Conservation (phyloP, 2,797 vertebrate genomes). For the Microctenopoma stevenorrisi region DNA sequence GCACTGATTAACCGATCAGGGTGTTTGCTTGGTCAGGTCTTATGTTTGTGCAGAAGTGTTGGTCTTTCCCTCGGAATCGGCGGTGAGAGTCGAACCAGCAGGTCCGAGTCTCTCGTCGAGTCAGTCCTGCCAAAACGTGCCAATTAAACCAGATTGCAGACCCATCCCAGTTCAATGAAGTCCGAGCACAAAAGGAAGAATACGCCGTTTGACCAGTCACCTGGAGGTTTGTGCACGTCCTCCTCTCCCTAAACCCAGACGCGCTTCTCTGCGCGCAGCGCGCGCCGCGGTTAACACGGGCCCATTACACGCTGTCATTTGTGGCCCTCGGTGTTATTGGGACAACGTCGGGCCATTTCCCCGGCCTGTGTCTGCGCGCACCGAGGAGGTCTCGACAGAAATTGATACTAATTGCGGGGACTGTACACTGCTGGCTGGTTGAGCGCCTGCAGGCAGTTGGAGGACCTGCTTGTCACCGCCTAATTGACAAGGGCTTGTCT, state of each 20-base stretch:
- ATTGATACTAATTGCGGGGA: slow-evolving; percentile 99
- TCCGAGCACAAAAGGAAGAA: neutral
- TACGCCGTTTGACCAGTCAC: neutral
- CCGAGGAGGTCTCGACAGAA: slow-evolving; percentile 94
- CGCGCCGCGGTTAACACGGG: slow-evolving; percentile 63
- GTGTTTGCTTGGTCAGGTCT: no score
- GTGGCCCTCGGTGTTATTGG: slow-evolving; percentile 66
- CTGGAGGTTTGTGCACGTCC: slow-evolving; percentile 1
- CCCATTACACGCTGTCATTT: slow-evolving; percentile 80
- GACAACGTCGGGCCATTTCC: slow-evolving; percentile 80
- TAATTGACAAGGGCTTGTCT: slow-evolving; percentile 99
- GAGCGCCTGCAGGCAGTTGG: slow-evolving; percentile 89
- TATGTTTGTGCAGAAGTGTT: no score
- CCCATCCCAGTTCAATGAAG: neutral
- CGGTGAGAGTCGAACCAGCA: no score
- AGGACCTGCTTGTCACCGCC: slow-evolving; percentile 96
- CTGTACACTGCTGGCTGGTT: slow-evolving; percentile 92
- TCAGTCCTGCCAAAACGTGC: no score
- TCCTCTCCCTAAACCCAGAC: slow-evolving; percentile 43
- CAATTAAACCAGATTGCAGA: slow-evolving; percentile 10
- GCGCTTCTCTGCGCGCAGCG: slow-evolving; percentile 48
- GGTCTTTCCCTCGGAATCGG: no score
- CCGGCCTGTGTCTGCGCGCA: slow-evolving; percentile 87
- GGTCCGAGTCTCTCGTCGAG: no score
- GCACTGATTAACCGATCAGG: no score